Evolutionary conservation across 2,113 vertebrate genomes (phyloP), one percentile per base, ranked within the genome.

Genomic region (Blennius ocellaris): DNA sequence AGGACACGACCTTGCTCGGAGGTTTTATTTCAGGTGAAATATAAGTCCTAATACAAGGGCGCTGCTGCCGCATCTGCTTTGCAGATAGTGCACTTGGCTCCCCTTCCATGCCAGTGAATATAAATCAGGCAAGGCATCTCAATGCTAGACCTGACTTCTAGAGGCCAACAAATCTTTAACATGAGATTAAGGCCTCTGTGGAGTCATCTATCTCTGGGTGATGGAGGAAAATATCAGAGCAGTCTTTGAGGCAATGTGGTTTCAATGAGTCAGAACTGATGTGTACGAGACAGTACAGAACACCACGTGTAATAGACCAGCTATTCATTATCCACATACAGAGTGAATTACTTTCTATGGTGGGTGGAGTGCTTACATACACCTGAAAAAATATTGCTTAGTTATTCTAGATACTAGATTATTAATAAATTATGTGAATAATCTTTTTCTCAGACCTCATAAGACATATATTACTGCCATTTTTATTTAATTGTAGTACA

Each of bases 41-140:
- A 87, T 85, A 79, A 78, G 62, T 62, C 76, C 82, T 59, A 76
- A 76, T 49, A 88, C 82, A 86, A 89, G 87, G 63, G 82, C 88
- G 88, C 71, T 64, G 87, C 84, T 37, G 82, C 73, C 56, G 87
- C 87, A 91, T 89, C 89, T 90, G 89, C 88, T 85, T 84, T 90
- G 80, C 83, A 92, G 89, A 91, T 89, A 89, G 84, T 80, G 69
- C 70, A 71, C 73, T 84, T 84, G 85, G 82, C 84, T 81, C 81
- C 68, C 70, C 73, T 69, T 87, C 72, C 78, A 80, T 81, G 83
- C 84, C 81, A 88, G 70, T 64, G 74, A 82, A 82, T 82, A 87
- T 93, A 93, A 92, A 92, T 91, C 91, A 92, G 86, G 38, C 6
- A 40, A 81, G 89, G 89, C 89, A 88, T 87, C 87, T 90, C 89